Conservation (phyloP, 2,888 invertebrate genomes). For the Yponomeuta plumbellus region DNA sequence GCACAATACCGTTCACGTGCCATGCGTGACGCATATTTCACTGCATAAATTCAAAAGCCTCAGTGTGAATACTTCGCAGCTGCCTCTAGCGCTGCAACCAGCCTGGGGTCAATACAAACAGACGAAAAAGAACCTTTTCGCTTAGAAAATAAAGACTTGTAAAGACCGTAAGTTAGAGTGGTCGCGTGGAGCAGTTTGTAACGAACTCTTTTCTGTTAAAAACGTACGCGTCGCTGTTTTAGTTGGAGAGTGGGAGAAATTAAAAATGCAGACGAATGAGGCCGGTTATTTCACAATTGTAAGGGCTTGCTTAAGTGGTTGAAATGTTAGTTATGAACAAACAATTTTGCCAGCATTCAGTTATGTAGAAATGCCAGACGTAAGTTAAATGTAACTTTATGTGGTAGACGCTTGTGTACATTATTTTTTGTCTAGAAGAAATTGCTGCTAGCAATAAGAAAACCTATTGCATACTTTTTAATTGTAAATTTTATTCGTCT, state of each 20-base stretch:
- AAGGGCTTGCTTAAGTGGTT: not conserved
- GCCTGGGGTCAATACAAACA: not conserved
- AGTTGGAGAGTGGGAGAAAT: not conserved
- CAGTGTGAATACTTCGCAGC: constrained; percentile 5
- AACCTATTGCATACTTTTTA: no score
- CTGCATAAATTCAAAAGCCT: constrained; percentile 9
- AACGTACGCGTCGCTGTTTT: constrained; percentile 1
- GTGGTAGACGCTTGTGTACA: no score
- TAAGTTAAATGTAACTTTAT: no score
- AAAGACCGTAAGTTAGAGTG: not conserved
- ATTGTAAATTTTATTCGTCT: no score
- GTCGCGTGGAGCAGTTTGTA: not conserved
- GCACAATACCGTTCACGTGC: not conserved
- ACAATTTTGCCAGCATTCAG: no score
- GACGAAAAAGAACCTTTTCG: not conserved
- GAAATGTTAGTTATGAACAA: not conserved
- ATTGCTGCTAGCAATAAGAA: no score
- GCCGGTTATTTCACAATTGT: not conserved
- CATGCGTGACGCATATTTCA: constrained; percentile 13
- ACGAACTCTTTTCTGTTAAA: constrained; percentile 1
- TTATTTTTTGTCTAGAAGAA: no score
- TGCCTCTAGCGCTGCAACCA: constrained; percentile 1
- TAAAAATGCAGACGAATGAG: not conserved
- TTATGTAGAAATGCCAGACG: no score
- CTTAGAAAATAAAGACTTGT: not conserved